These are phyloP conservation scores for Eilema sororculum DNA, from an alignment of 2,888 invertebrate species.

Conservation along the genomic window DNA sequence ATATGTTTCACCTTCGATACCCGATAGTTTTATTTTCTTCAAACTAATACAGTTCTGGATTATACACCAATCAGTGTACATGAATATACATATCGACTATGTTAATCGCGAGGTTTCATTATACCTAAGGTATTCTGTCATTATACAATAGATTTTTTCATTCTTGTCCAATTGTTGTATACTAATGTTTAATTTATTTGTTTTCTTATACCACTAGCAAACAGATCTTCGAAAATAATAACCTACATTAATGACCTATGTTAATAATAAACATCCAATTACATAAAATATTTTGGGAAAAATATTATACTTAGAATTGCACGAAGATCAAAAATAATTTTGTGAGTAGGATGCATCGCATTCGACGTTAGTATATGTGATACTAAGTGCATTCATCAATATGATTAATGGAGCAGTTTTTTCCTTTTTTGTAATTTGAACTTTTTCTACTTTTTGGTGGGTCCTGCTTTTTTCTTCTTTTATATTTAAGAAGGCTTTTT, in stretches of 20 bases:
- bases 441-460: conserved; percentile 62
- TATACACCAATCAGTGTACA: background rate
- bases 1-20: conserved; percentile 49
- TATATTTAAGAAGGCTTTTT: conserved; percentile 61
- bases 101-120: background rate
- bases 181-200: background rate
- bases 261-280: conserved; percentile 10
- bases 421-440: conserved; percentile 65
- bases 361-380: conserved; percentile 64
- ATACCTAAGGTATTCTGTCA: background rate
- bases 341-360: conserved; percentile 51
- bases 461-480: conserved; percentile 60
- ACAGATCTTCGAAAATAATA: background rate
- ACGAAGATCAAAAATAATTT: conserved; percentile 63
- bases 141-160: background rate
- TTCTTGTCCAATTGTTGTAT: background rate
- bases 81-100: background rate
- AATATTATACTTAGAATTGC: conserved; percentile 61
- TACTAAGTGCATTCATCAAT: conserved; percentile 79
- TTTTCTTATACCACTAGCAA: too few species aligned
- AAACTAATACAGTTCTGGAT: conserved; percentile 13
- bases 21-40: conserved; percentile 34
- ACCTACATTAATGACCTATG: background rate
- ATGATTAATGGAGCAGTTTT: conserved; percentile 75
- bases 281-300: conserved; percentile 54